Conservation (phyloP, 37 sponge, comb jelly and placozoan genomes). For the Beroe forskalii region DNA sequence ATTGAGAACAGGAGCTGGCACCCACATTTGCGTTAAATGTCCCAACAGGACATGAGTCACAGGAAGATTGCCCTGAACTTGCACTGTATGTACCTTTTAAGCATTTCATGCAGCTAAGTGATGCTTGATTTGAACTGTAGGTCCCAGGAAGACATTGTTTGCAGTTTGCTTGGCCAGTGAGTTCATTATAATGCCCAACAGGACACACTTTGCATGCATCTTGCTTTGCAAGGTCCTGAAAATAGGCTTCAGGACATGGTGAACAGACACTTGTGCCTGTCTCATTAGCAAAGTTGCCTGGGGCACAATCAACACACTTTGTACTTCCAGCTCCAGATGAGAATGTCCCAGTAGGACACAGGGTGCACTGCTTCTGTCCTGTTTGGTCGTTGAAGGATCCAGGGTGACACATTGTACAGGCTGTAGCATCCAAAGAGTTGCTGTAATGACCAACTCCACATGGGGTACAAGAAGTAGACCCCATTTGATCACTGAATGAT, state of each 20-base stretch:
- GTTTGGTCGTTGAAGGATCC: slow-evolving; percentile 27
- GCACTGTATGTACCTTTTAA: neutral
- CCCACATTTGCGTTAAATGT: slow-evolving; percentile 23
- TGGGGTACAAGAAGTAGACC: slow-evolving; percentile 11
- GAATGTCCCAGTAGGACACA: slow-evolving; percentile 10
- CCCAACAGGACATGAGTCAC: slow-evolving; percentile 11
- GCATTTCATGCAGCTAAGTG: neutral
- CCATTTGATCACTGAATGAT: neutral
- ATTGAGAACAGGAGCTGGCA: neutral
- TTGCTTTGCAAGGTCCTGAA: neutral
- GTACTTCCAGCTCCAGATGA: neutral
- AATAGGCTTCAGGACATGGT: neutral
- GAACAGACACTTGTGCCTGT: neutral
- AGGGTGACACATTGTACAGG: slow-evolving; percentile 63
- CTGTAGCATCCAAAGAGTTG: slow-evolving; percentile 48
- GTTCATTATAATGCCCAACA: neutral
- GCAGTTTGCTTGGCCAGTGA: neutral
- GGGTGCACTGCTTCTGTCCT: neutral
- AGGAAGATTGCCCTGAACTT: neutral
- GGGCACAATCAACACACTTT: neutral
- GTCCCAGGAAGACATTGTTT: neutral
- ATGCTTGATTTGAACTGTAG: neutral
- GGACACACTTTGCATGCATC: slow-evolving; percentile 13
- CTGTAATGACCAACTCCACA: slow-evolving; percentile 52
- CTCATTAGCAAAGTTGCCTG: neutral